phyloP scores from a whole-genome alignment of 2,113 vertebrate species.

The Sterna hirundo region DNA sequence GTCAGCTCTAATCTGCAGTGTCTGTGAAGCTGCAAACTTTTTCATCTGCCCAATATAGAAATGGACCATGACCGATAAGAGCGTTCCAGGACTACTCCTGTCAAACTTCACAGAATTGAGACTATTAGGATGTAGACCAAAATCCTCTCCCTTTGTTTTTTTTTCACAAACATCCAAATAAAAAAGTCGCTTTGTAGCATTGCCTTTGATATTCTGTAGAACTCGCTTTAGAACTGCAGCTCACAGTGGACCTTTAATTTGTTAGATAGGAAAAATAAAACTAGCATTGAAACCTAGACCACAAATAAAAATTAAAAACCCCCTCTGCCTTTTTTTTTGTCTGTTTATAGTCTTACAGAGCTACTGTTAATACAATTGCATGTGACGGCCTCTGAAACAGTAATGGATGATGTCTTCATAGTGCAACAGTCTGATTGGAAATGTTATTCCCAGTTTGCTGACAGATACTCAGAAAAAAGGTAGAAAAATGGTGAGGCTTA shows the following conservation, averaged over 20 bases:
- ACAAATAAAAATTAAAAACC: neutral
- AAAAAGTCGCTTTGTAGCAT: neutral
- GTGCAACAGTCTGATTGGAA: neutral
- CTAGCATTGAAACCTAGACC: neutral
- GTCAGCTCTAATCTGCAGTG: neutral
- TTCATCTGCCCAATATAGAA: constrained; percentile 5
- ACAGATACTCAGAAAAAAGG: neutral
- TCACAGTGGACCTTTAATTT: constrained; percentile 6
- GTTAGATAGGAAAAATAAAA: neutral
- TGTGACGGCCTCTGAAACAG: neutral
- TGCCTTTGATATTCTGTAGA: neutral
- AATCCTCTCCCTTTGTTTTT: constrained; percentile 2
- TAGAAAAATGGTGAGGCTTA: neutral
- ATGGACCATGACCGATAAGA: neutral
- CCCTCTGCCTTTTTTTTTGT: neutral
- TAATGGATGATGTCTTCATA: neutral
- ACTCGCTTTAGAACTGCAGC: neutral
- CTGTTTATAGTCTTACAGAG: neutral
- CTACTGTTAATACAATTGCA: neutral
- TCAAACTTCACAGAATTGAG: neutral
- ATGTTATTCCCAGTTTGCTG: neutral
- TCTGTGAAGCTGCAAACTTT: neutral
- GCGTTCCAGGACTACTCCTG: neutral
- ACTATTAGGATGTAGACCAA: neutral
- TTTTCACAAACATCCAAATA: neutral